A percentile compares a stretch with the other conserved stretches of the same genome.
phyloP scores from a whole-genome alignment of 2,113 vertebrate genomes.

The Acanthisitta chloris region DNA sequence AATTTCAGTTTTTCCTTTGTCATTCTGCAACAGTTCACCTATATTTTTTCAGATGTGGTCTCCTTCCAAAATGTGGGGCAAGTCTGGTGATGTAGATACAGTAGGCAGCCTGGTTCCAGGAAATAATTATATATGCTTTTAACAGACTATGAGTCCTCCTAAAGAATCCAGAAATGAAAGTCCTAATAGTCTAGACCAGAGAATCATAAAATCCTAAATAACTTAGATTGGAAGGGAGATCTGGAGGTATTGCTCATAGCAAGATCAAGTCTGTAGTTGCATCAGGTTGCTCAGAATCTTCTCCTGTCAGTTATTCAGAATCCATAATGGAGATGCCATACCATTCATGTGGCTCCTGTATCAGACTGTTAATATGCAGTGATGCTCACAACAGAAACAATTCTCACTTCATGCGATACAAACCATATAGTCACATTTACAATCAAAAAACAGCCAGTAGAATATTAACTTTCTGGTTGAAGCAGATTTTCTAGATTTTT shows the following conservation, averaged over 20 bases:
- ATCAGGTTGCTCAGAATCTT: background rate
- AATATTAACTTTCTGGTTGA: background rate
- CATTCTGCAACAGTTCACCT: background rate
- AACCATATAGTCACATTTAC: background rate
- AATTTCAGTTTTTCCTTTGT: background rate
- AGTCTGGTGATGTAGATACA: background rate
- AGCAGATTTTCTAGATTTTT: background rate
- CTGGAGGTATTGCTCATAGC: background rate
- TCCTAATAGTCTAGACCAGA: background rate
- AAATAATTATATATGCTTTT: background rate
- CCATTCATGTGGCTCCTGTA: background rate
- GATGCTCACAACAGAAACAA: background rate
- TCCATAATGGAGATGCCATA: background rate
- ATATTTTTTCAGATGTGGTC: background rate
- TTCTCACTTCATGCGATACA: background rate
- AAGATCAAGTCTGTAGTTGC: background rate
- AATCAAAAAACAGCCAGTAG: background rate
- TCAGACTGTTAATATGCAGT: background rate
- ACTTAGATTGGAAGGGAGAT: background rate
- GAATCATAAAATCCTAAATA: background rate
- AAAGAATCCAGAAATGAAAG: background rate
- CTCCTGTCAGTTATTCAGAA: background rate
- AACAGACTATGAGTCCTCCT: background rate
- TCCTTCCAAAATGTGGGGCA: background rate
- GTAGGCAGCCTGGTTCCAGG: background rate